Percentiles rank a stretch among this genome's conserved stretches.
Evolutionary conservation across 1,140 invertebrate species (phyloP).

Genomic region (Popillia japonica): DNA sequence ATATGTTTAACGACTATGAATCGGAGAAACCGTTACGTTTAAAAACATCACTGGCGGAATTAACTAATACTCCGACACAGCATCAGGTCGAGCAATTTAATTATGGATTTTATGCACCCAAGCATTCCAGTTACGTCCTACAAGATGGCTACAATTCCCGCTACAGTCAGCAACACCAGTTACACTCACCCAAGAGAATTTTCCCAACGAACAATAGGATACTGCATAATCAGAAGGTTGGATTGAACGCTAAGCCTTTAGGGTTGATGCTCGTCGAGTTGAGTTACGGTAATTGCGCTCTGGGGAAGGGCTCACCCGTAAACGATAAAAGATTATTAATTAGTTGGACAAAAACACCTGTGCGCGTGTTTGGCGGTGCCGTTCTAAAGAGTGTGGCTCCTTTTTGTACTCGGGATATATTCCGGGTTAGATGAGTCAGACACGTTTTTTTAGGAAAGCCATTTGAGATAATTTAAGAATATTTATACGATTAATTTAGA

Average conservation of each 20-base stretch:
- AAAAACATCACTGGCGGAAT: not conserved
- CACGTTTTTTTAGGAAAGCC: not conserved
- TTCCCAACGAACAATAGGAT: constrained; percentile 25
- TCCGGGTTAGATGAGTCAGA: not conserved
- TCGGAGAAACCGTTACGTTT: not conserved
- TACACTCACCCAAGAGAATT: constrained; percentile 4
- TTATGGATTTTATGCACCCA: not conserved
- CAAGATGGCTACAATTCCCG: not conserved
- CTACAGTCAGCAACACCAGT: not conserved
- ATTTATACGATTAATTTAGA: too few species aligned
- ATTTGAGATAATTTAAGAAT: not conserved
- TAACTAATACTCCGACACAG: not conserved
- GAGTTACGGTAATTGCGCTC: constrained; percentile 61
- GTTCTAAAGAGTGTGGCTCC: constrained; percentile 62
- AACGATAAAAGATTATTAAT: constrained; percentile 61
- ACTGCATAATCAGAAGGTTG: constrained; percentile 22
- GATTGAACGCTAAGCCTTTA: constrained; percentile 50
- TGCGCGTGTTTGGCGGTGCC: constrained; percentile 67
- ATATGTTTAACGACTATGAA: constrained; percentile 18
- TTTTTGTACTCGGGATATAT: constrained; percentile 57
- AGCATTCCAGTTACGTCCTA: not conserved
- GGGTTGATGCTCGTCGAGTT: constrained; percentile 62
- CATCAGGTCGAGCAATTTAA: not conserved
- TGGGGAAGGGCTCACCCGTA: constrained; percentile 65
- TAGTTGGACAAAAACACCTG: constrained; percentile 66